Base-by-base conservation (phyloP, 2,797 vertebrate genomes). In the Aphelocoma californica region DNA sequence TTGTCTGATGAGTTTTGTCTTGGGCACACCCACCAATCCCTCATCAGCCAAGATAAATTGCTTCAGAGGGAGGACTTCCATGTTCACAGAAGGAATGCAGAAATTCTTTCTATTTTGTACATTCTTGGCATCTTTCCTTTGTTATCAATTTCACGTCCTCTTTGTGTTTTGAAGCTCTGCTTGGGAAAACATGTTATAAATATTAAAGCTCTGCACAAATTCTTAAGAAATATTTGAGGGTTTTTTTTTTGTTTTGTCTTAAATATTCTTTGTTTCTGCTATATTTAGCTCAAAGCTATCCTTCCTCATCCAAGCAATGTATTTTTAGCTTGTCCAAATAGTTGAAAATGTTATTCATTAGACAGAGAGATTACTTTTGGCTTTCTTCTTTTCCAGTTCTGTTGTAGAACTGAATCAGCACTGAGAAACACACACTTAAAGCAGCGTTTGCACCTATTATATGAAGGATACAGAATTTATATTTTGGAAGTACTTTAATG, bases 41-140 rank as follows among this genome's bases (percentile, higher is more conserved):
- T 97, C 96, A 93, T 97, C 95, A 96, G 92, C 94, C 95, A 95
- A 94, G 95, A 97, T 96, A 98, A 96, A 98, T 95, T 96, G 75
- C 96, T 96, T 96, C 93, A 78, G 90, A 96, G 93, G 95, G 96
- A 97, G 96, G 96, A 94, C 86, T 92, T 97, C 94, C 88, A 90
- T 96, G 90, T 96, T 97, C 93, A 83, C 86, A 90, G 89, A 75
- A 88, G 92, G 96, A 96, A 97, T 95, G 94, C 92, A 97, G 81
- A 97, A 96, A 93, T 95, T 94, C 95, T 90, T 97, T 95, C 83
- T 93, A 18, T 91, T 81, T 91, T 82, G 71, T 96, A 88, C 91
- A 93, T 97, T 97, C 92, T 97, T 97, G 85, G 24, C 82, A 1
- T 84, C 89, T 77, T 85, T 72, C 11, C 73, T 74, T 93, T 93